Evolutionary conservation across 2,113 vertebrate genomes (phyloP).

Genomic region (Corythoichthys intestinalis): DNA sequence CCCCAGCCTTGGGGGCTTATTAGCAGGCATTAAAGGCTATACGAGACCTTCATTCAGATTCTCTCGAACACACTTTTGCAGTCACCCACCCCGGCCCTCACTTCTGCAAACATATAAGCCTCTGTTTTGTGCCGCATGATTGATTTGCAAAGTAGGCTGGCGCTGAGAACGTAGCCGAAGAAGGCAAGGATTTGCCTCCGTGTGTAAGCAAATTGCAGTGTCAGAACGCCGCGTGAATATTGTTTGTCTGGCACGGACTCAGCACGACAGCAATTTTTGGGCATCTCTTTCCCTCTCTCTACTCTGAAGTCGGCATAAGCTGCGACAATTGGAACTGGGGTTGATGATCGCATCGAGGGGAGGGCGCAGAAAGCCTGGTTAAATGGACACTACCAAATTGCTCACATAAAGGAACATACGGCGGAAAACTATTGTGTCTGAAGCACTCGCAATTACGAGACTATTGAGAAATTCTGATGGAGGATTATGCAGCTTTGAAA

Average conservation of each 20-base stretch:
- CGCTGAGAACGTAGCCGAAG: constrained; percentile 66
- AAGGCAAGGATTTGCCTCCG: constrained; percentile 59
- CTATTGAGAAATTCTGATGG: constrained; percentile 41
- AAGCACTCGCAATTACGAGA: constrained; percentile 64
- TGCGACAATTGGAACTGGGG: constrained; percentile 51
- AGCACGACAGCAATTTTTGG: constrained; percentile 52
- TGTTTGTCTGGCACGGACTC: constrained; percentile 67
- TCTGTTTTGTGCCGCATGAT: constrained; percentile 69
- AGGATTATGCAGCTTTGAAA: constrained; percentile 55
- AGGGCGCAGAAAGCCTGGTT: constrained; percentile 25
- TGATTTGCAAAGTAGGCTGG: constrained; percentile 72
- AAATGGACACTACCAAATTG: constrained; percentile 60
- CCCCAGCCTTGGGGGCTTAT: constrained; percentile 71
- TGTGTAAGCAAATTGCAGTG: constrained; percentile 66
- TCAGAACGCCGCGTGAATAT: constrained; percentile 58
- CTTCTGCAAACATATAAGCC: constrained; percentile 58
- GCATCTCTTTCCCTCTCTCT: constrained; percentile 43
- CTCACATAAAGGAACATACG: constrained; percentile 56
- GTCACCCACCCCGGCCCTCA: constrained; percentile 11
- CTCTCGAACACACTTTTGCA: constrained; percentile 60
- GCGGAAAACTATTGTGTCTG: constrained; percentile 45
- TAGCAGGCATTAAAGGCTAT: constrained; percentile 73
- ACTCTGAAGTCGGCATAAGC: constrained; percentile 60
- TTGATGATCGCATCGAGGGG: constrained; percentile 56
- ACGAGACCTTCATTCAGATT: constrained; percentile 73